Evolutionary conservation across 2,888 invertebrate genomes (phyloP).

Genomic region (Hedychridium roseum): DNA sequence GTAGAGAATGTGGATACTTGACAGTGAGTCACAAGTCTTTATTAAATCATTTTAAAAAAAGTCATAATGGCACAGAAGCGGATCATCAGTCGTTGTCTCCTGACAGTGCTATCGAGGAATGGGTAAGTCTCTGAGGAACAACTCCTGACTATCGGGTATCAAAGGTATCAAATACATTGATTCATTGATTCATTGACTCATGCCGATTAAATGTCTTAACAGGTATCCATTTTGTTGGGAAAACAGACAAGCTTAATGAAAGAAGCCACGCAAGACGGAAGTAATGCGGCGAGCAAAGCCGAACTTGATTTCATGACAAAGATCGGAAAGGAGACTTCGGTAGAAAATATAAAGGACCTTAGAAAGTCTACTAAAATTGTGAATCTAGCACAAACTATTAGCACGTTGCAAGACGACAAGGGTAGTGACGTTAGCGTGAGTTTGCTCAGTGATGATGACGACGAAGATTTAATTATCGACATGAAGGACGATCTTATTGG

Average conservation of each 20-base stretch:
- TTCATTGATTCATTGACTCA: conserved; percentile 30
- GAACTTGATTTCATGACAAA: too few species aligned
- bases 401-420: conserved; percentile 12
- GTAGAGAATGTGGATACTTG: conserved; percentile 69
- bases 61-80: conserved; percentile 57
- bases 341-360: too few species aligned
- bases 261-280: conserved; percentile 2
- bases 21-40: conserved; percentile 68
- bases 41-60: conserved; percentile 66
- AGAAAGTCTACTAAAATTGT: conserved; percentile 17
- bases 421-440: conserved; percentile 10
- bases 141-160: too few species aligned
- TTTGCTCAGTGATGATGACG: conserved; percentile 16
- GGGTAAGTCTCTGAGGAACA: too few species aligned
- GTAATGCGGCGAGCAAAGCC: background rate
- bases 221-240: conserved; percentile 46
- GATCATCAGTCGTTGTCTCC: conserved; percentile 57
- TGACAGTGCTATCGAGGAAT: conserved; percentile 66
- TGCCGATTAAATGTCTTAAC: background rate
- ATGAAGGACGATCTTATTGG: conserved; percentile 38
- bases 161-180: too few species aligned
- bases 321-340: background rate
- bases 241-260: conserved; percentile 49
- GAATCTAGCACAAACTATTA: conserved; percentile 24
- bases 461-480: conserved; percentile 41